Conservation (phyloP, 2,113 vertebrate species). For the Hydrochoerus hydrochaeris region DNA sequence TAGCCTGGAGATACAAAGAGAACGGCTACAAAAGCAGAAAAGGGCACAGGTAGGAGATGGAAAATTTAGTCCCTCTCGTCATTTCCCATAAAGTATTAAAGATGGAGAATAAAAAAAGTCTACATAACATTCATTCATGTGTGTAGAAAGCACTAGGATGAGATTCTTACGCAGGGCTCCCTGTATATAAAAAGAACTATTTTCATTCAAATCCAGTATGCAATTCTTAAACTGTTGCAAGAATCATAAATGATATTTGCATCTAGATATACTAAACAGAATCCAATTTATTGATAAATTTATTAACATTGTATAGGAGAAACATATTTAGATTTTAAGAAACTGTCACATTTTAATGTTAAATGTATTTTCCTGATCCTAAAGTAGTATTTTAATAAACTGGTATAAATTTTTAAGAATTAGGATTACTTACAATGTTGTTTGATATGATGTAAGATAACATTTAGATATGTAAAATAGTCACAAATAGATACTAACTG, state of each 20-base stretch:
- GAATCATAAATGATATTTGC: constrained; percentile 24
- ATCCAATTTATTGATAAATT: constrained; percentile 7
- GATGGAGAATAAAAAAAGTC: neutral
- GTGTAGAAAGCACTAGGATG: constrained; percentile 49
- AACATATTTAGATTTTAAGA: neutral
- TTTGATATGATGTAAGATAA: neutral
- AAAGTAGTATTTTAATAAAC: neutral
- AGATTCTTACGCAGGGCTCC: constrained; percentile 51
- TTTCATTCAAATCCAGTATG: constrained; percentile 36
- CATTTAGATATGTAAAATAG: neutral
- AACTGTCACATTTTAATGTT: neutral
- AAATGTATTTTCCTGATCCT: neutral
- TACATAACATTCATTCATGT: constrained; percentile 28
- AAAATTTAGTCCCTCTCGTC: constrained; percentile 47
- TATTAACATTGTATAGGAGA: neutral
- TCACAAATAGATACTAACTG: neutral
- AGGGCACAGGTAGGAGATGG: neutral
- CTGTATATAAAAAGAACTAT: neutral
- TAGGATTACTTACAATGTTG: constrained; percentile 14
- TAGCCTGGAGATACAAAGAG: neutral
- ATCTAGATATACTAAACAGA: constrained; percentile 58
- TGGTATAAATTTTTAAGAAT: neutral
- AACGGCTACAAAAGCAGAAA: neutral
- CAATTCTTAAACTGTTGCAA: constrained; percentile 25
- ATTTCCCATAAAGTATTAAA: constrained; percentile 67